These are phyloP conservation scores for Eupsittula cactorum DNA, from an alignment of 2,113 vertebrate genomes.

Conservation along the genomic window DNA sequence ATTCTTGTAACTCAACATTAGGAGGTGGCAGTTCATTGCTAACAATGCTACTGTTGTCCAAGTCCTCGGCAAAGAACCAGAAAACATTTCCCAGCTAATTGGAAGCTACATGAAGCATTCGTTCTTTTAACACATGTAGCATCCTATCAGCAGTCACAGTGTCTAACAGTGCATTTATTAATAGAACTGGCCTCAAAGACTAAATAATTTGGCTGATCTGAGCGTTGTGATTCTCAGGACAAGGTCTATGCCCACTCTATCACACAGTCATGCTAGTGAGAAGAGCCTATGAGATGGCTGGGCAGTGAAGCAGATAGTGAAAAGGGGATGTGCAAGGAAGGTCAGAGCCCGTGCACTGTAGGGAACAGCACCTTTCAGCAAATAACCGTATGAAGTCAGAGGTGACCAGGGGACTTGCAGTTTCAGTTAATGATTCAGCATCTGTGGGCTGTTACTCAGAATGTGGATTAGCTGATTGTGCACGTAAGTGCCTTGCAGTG, in stretches of 20 bases:
- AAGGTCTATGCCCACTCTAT: background rate
- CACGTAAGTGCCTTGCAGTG: fast-evolving
- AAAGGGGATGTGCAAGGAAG: background rate
- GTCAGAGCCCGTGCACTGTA: background rate
- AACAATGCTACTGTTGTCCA: slow-evolving; percentile 47
- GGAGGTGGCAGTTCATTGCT: background rate
- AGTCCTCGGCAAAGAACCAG: slow-evolving; percentile 42
- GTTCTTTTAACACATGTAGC: background rate
- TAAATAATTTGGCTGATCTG: background rate
- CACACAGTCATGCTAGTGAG: background rate
- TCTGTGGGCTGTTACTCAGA: background rate
- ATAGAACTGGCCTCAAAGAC: background rate
- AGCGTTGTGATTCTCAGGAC: background rate
- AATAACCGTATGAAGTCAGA: background rate
- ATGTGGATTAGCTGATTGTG: background rate
- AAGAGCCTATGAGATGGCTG: background rate
- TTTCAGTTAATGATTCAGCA: background rate
- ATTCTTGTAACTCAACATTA: background rate
- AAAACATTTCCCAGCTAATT: slow-evolving; percentile 46
- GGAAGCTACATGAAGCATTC: background rate
- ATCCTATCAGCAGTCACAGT: background rate
- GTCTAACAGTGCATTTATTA: background rate
- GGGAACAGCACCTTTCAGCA: background rate
- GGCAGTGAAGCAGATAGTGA: background rate
- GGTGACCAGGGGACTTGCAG: background rate